Evolutionary conservation across 92 coral and sea anemone species (phyloP).

Genomic region (Plumapathes pennacea): DNA sequence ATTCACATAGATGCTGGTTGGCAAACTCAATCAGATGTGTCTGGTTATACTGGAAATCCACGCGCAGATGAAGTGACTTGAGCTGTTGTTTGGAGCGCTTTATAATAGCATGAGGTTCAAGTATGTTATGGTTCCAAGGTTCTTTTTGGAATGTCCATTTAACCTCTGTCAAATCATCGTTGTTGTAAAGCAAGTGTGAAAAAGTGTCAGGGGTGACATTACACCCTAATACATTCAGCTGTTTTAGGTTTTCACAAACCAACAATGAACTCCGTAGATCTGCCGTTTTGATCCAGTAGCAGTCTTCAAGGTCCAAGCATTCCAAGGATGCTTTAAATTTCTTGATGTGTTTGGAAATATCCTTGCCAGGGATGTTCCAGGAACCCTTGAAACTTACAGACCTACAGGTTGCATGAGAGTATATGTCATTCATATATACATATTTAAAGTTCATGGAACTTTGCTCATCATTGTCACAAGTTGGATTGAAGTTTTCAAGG

Average conservation of each 20-base stretch:
- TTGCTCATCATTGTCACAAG: no score
- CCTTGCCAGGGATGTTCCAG: not conserved
- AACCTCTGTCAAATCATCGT: constrained; percentile 3
- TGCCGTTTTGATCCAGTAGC: constrained; percentile 57
- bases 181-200: constrained; percentile 14
- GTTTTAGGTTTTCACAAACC: constrained; percentile 39
- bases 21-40: no score
- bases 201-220: constrained; percentile 14
- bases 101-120: no score
- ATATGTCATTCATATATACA: no score
- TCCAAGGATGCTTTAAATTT: constrained; percentile 20
- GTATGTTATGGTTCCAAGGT: no score
- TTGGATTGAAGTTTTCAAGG: no score
- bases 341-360: constrained; percentile 9
- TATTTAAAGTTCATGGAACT: no score
- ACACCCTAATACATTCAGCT: constrained; percentile 51
- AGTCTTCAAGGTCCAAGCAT: constrained; percentile 41
- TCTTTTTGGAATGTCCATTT: constrained; percentile 21
- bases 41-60: no score
- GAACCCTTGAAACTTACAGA: constrained; percentile 1
- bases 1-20: no score
- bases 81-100: no score
- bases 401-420: no score
- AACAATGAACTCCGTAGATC: constrained; percentile 27
- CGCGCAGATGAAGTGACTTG: no score